phyloP scores from a whole-genome alignment of 2,888 invertebrate species.

The Drosophila atripex region DNA sequence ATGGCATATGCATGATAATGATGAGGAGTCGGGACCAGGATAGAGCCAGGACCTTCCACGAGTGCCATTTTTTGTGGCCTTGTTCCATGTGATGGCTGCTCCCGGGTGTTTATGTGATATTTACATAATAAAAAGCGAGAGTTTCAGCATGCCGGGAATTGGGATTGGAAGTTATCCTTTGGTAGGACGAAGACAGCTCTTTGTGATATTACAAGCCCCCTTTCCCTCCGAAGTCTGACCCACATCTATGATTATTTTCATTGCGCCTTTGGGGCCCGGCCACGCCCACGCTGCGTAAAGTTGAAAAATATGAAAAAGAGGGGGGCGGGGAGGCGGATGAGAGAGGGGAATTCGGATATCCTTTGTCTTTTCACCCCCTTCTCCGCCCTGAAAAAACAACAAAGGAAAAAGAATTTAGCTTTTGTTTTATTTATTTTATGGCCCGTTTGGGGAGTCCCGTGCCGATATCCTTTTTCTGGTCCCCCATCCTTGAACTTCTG shows the following conservation, averaged over 20 bases:
- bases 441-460: conserved; percentile 61
- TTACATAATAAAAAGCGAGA: conserved; percentile 81
- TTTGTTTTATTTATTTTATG: conserved; percentile 75
- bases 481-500: conserved; percentile 73
- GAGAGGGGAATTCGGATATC: conserved; percentile 2
- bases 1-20: conserved; percentile 80
- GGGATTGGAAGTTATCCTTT: conserved; percentile 58
- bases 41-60: conserved; percentile 21
- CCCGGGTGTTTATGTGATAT: conserved; percentile 82
- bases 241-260: conserved; percentile 81
- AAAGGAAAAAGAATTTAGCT: conserved; percentile 43
- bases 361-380: conserved; percentile 32
- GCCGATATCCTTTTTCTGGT: conserved; percentile 59
- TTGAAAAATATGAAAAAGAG: conserved; percentile 62
- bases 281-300: conserved; percentile 64
- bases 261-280: conserved; percentile 72
- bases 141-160: conserved; percentile 49
- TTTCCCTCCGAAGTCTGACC: conserved; percentile 62
- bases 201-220: conserved; percentile 2
- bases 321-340: conserved; percentile 12
- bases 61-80: conserved; percentile 50
- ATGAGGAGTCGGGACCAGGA: conserved; percentile 46
- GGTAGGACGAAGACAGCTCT: conserved; percentile 39
- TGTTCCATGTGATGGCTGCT: conserved; percentile 76
- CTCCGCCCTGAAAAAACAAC: conserved; percentile 16